Evolutionary conservation across 2,113 vertebrate genomes (phyloP).

Genomic region (Chamaea fasciata): DNA sequence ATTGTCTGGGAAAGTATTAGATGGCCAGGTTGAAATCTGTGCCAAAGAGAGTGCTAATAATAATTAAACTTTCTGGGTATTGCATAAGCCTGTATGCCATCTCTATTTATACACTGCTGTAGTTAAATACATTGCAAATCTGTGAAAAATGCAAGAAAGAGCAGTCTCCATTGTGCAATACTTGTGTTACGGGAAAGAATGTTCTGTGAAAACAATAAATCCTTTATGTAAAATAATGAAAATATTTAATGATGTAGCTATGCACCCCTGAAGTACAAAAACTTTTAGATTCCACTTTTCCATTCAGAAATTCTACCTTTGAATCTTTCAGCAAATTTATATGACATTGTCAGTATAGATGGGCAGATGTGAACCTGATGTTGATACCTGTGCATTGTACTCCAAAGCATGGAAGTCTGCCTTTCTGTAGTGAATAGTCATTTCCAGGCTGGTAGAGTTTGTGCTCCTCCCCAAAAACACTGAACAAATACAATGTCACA

Average conservation of each 20-base stretch:
- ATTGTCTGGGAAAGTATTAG: background rate
- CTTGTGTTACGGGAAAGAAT: background rate
- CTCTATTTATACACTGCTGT: background rate
- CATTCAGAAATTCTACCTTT: background rate
- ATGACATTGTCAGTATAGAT: background rate
- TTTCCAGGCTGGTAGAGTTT: background rate
- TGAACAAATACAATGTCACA: background rate
- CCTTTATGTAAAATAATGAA: background rate
- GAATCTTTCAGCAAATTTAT: background rate
- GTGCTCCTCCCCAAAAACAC: background rate
- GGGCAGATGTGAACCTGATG: background rate
- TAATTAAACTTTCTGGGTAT: background rate
- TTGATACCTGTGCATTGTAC: accelerated
- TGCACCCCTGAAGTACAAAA: background rate
- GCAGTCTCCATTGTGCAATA: background rate
- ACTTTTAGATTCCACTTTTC: background rate
- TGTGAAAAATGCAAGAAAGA: background rate
- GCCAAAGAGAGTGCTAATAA: background rate
- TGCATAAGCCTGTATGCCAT: background rate
- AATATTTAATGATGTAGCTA: background rate
- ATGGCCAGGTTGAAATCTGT: background rate
- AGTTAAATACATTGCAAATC: background rate
- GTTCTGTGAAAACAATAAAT: background rate
- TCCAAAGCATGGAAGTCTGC: background rate
- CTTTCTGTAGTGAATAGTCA: background rate